These are phyloP conservation scores for Pangasius krempfi DNA, from an alignment of 2,797 vertebrate species.

Conservation along the genomic window DNA sequence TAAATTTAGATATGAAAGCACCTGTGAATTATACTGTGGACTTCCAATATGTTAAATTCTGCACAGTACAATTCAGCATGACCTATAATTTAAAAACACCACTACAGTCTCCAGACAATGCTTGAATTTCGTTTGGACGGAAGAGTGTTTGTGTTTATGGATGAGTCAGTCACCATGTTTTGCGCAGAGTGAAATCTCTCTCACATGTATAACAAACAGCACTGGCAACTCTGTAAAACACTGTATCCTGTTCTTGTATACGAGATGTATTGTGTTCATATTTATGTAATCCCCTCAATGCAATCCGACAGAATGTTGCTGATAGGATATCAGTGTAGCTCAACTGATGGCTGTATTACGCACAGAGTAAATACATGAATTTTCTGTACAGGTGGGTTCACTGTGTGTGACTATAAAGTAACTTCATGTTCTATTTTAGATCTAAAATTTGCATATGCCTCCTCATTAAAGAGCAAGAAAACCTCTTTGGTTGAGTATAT, in stretches of 20 bases:
- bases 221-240: neutral
- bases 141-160: slow-evolving; percentile 24
- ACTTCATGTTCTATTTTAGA: slow-evolving; percentile 36
- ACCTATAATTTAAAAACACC: slow-evolving; percentile 20
- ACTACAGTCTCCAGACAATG: slow-evolving; percentile 15
- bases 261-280: neutral
- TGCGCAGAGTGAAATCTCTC: neutral
- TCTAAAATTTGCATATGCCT: slow-evolving; percentile 53
- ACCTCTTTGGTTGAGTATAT: slow-evolving; percentile 63
- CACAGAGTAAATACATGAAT: neutral
- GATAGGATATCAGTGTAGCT: neutral
- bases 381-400: neutral
- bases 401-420: slow-evolving; percentile 9
- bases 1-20: neutral
- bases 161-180: slow-evolving; percentile 29
- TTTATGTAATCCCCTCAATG: neutral
- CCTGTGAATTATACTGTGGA: neutral
- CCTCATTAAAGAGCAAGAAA: slow-evolving; percentile 53
- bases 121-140: slow-evolving; percentile 5
- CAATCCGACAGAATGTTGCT: neutral
- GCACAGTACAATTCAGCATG: neutral
- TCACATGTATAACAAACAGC: neutral
- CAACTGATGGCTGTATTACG: neutral
- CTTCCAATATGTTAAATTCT: slow-evolving; percentile 12
- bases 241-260: neutral